Conservation (phyloP, 1,140 invertebrate genomes). For the Orussus abietinus region DNA sequence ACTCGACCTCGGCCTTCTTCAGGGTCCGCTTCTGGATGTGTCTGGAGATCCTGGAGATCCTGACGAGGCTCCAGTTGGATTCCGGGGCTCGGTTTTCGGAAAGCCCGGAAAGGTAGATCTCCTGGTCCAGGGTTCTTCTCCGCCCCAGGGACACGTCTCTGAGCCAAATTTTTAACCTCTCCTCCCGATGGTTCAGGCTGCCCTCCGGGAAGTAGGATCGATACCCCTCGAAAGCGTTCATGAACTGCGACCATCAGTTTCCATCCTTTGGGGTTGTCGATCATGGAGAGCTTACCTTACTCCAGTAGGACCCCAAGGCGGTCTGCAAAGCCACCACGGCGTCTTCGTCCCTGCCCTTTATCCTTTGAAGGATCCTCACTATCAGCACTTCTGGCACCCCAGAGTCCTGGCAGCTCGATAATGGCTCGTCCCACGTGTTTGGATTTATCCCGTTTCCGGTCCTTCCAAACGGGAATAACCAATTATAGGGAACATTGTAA, state of each 20-base stretch:
- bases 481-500: constrained; percentile 36
- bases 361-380: neutral
- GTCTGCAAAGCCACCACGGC: neutral
- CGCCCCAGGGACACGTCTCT: no score
- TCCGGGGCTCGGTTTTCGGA: constrained; percentile 16
- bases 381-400: neutral
- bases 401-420: neutral
- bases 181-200: no score
- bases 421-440: constrained; percentile 21
- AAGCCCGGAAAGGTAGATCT: constrained; percentile 13
- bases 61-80: neutral
- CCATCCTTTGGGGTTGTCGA: constrained; percentile 1
- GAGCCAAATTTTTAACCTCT: no score
- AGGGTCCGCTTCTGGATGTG: no score
- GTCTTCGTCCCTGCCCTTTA: constrained; percentile 1
- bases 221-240: constrained; percentile 14
- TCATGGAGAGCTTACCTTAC: neutral
- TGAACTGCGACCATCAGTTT: constrained; percentile 11
- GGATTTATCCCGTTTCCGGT: constrained; percentile 26
- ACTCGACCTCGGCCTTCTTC: neutral
- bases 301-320: neutral
- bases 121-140: constrained; percentile 12
- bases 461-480: constrained; percentile 38
- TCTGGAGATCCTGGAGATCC: no score
- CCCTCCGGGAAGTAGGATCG: constrained; percentile 9